Base-by-base conservation (phyloP, 2,113 vertebrate genomes). In the Petrocephalus zakoni region DNA sequence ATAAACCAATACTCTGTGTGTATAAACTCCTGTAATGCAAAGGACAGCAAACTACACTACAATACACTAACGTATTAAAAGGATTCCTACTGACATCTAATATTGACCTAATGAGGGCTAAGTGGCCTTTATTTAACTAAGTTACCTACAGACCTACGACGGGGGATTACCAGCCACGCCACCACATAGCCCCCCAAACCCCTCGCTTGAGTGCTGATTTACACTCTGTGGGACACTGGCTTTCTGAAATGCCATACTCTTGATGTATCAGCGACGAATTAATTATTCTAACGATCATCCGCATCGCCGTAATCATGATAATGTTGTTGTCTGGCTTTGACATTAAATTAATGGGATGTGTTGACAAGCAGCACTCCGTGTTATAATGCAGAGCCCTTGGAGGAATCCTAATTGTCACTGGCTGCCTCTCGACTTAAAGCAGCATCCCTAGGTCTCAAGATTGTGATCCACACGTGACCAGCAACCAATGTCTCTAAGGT, bases 261-360 rank as follows among this genome's bases (percentile, higher is more conserved):
- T 34, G 29, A 85, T 85, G 84, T 53, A 85, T 15, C 21, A 34
- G 25, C 53, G 51, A 55, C 13, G 13, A 85, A 85, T 85, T 55
- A 85, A 85, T 83, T 46, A 83, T 85, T 89, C 22, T 88, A 93
- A 91, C 78, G 81, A 93, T 93, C 93, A 92, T 89, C 29, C 51
- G 37, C 87, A 89, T 92, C 90, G 92, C 92, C 92, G 92, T 93
- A 89, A 93, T 94, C 90, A 92, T 92, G 92, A 93, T 93, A 91
- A 91, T 90, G 89, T 91, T 92, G 90, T 92, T 93, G 92, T 93
- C 91, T 93, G 85, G 88, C 92, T 93, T 91, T 93, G 92, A 91
- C 89, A 88, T 92, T 90, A 89, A 89, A 89, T 92, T 91, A 92
- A 92, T 91, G 90, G 91, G 89, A 88, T 84, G 89, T 88, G 88